Evolutionary conservation across 1,140 invertebrate genomes (phyloP).

Genomic region (Anastrepha ludens): DNA sequence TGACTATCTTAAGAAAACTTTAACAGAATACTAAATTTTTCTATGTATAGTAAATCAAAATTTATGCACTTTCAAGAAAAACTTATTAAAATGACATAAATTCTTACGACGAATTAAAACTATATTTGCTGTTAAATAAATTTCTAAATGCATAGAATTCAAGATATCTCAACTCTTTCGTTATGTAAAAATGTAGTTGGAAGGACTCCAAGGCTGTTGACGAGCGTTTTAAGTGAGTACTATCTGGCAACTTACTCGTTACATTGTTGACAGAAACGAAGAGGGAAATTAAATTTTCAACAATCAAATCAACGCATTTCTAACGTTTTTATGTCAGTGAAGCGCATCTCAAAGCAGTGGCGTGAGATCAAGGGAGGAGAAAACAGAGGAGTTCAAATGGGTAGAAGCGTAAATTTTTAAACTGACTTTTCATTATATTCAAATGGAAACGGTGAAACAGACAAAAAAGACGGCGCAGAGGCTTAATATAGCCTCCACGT

Average conservation of each 20-base stretch:
- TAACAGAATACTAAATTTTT: too few relatives aligned
- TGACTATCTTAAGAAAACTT: too few relatives aligned
- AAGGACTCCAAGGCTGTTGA: constrained; percentile 32
- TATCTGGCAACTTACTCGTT: constrained; percentile 19
- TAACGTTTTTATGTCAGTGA: constrained; percentile 40
- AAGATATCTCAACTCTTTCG: too few relatives aligned
- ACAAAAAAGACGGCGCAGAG: not conserved
- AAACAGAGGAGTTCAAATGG: not conserved
- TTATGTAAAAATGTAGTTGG: not conserved
- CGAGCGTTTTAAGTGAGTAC: not conserved
- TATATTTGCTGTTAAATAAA: too few relatives aligned
- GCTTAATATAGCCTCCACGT: not conserved
- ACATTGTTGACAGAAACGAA: constrained; percentile 34
- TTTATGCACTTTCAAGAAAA: too few relatives aligned
- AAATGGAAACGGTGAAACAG: not conserved
- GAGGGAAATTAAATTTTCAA: constrained; percentile 44
- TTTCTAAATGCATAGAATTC: too few relatives aligned
- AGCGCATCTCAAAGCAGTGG: not conserved
- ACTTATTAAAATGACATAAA: too few relatives aligned
- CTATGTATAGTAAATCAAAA: too few relatives aligned
- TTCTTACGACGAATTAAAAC: too few relatives aligned
- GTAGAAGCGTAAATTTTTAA: constrained; percentile 32
- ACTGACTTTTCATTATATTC: constrained; percentile 10
- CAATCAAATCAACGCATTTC: constrained; percentile 44
- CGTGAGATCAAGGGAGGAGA: not conserved